Conservation (phyloP, 2,888 invertebrate genomes). For the Drosophila falleni region DNA sequence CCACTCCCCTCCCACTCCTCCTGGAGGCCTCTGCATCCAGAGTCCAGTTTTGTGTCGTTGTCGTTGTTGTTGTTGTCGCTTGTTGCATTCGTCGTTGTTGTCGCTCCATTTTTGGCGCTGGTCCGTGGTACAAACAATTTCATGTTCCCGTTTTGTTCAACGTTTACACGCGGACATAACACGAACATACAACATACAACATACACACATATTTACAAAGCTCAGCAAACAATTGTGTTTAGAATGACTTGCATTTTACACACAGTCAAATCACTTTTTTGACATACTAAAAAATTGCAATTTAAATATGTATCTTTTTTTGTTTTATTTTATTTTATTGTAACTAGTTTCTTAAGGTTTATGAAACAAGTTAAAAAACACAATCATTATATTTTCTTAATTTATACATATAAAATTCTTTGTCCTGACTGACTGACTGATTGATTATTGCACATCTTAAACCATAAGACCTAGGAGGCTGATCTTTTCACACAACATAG, state of each 20-base stretch:
- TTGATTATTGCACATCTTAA: too few species aligned
- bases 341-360: too few species aligned
- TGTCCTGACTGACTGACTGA: too few species aligned
- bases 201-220: background rate
- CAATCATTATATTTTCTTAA: too few species aligned
- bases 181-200: background rate
- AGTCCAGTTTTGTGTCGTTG: conserved; percentile 43
- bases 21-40: background rate
- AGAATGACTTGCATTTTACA: background rate
- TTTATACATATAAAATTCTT: too few species aligned
- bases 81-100: conserved; percentile 39
- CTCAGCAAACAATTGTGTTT: background rate
- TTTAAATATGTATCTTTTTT: too few species aligned
- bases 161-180: conserved; percentile 9
- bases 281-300: too few species aligned
- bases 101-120: conserved; percentile 61
- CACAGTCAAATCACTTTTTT: background rate
- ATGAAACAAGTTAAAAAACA: too few species aligned
- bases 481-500: too few species aligned
- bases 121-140: conserved; percentile 38
- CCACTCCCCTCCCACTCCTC: too few species aligned
- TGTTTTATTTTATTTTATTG: too few species aligned
- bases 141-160: conserved; percentile 36
- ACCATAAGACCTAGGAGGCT: too few species aligned
- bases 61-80: conserved; percentile 1